phyloP scores from a whole-genome alignment of 2,113 vertebrate genomes.

The Hemiscyllium ocellatum region DNA sequence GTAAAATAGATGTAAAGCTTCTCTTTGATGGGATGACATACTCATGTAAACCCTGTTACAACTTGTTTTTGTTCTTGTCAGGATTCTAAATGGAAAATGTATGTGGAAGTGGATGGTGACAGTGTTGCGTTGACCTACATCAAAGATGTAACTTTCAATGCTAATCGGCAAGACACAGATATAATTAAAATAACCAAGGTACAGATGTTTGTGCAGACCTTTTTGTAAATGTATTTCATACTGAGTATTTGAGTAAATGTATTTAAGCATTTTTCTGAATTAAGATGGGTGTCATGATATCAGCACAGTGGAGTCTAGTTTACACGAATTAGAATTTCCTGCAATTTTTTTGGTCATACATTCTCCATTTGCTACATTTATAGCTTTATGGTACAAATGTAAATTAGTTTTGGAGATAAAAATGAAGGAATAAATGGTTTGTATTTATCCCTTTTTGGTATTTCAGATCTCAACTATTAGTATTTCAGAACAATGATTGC shows the following conservation, averaged over 20 bases:
- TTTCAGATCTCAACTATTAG: neutral
- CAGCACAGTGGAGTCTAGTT: neutral
- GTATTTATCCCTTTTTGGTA: neutral
- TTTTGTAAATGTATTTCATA: neutral
- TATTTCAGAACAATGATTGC: neutral
- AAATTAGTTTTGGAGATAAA: neutral
- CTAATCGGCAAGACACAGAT: constrained; percentile 76
- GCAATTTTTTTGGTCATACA: neutral
- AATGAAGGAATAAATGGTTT: neutral
- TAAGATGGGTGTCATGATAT: neutral
- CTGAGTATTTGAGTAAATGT: neutral
- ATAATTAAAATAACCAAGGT: constrained; percentile 91
- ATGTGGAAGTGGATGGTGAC: constrained; percentile 95
- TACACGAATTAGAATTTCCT: neutral
- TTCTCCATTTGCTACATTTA: neutral
- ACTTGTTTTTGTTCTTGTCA: constrained; percentile 46
- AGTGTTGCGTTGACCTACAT: constrained; percentile 92
- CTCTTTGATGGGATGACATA: neutral
- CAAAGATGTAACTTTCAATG: constrained; percentile 90
- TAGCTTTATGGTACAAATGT: neutral
- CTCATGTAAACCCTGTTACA: neutral
- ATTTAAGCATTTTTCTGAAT: neutral
- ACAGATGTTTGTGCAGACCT: constrained; percentile 23
- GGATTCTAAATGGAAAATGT: constrained; percentile 99
- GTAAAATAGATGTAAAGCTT: constrained; percentile 19